phyloP scores from a whole-genome alignment of 2,113 vertebrate species.

The Galbula dea region DNA sequence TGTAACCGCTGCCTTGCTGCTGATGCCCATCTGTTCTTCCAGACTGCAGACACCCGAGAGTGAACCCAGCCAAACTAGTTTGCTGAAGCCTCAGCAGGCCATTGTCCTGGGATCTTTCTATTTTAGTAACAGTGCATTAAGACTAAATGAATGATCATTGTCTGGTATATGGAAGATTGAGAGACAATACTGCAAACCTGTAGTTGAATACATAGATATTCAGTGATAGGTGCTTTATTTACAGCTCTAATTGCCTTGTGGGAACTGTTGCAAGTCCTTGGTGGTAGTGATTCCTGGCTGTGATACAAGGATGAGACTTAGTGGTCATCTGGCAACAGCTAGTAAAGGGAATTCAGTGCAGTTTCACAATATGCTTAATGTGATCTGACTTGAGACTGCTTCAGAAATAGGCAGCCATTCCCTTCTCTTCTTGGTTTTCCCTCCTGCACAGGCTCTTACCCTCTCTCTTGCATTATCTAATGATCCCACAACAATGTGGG shows the following conservation, averaged over 20 bases:
- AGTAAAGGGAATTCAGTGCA: not conserved
- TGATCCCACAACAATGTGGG: not conserved
- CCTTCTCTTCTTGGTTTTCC: not conserved
- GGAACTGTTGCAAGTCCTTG: not conserved
- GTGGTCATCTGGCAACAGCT: not conserved
- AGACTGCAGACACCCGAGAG: not conserved
- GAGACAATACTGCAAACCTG: not conserved
- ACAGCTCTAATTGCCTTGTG: not conserved
- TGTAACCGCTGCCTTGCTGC: not conserved
- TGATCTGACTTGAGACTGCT: not conserved
- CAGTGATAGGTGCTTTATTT: not conserved
- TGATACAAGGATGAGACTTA: not conserved
- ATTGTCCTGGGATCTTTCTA: not conserved
- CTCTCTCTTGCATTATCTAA: not conserved
- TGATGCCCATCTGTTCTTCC: not conserved
- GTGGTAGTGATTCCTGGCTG: not conserved
- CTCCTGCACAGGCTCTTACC: not conserved
- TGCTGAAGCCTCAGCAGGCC: not conserved
- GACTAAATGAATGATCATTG: not conserved
- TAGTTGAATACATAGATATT: not conserved
- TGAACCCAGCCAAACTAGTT: constrained; percentile 20
- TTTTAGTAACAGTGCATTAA: constrained; percentile 36
- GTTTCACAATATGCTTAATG: not conserved
- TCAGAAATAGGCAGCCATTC: not conserved
- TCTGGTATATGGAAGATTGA: not conserved